phyloP scores from a whole-genome alignment of 2,888 invertebrate species.

The Callimorpha dominula region DNA sequence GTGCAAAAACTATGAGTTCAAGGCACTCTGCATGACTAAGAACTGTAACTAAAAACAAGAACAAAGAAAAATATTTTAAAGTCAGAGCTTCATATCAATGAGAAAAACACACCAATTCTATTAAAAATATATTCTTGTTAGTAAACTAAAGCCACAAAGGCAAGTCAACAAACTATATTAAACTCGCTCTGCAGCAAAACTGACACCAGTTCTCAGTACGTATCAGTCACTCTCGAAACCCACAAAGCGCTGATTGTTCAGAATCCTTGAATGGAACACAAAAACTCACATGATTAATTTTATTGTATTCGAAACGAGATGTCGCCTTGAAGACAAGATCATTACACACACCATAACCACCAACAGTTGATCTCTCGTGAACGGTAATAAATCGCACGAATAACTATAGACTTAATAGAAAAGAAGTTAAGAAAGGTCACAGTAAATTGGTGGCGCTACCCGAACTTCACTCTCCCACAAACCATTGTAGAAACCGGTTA shows the following conservation, averaged over 20 bases:
- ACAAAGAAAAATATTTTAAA: conserved; percentile 67
- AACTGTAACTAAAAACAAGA: conserved; percentile 65
- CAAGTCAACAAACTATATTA: conserved; percentile 32
- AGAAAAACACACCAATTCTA: conserved; percentile 43
- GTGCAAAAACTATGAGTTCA: conserved; percentile 77
- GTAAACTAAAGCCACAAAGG: conserved; percentile 34
- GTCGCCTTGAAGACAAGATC: conserved; percentile 79
- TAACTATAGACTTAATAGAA: conserved; percentile 39
- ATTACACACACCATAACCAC: conserved; percentile 67
- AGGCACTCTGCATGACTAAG: conserved; percentile 73
- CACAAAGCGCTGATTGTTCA: conserved; percentile 59
- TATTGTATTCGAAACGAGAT: conserved; percentile 78
- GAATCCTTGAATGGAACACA: conserved; percentile 79
- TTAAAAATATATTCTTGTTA: conserved; percentile 41
- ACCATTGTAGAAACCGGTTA: conserved; percentile 79
- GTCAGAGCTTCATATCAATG: conserved; percentile 52
- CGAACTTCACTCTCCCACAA: conserved; percentile 75
- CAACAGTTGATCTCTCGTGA: conserved; percentile 59
- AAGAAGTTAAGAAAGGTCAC: conserved; percentile 64
- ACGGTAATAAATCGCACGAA: conserved; percentile 43
- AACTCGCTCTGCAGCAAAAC: conserved; percentile 46
- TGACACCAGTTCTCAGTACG: conserved; percentile 48
- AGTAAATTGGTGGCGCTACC: conserved; percentile 74
- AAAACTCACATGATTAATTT: conserved; percentile 78
- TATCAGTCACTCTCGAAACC: conserved; percentile 53